Conservation (phyloP, 1,140 invertebrate species). For the Monomorium pharaonis region DNA sequence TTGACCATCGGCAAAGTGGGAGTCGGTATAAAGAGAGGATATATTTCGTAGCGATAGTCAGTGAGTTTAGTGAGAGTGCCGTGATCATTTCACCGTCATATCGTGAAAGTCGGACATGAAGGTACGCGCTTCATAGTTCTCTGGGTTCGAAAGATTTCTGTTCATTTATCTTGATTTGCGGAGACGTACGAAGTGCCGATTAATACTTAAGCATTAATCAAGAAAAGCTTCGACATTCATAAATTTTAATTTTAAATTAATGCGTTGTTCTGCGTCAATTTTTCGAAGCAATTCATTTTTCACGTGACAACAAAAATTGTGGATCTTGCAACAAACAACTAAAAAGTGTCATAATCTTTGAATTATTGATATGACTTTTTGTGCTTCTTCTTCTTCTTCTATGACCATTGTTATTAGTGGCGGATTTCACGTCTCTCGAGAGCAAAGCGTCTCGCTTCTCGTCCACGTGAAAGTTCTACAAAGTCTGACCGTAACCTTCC, state of each 20-base stretch:
- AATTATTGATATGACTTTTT: background rate
- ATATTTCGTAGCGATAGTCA: constrained; percentile 78
- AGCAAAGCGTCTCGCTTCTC: constrained; percentile 5
- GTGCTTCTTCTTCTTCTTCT: background rate
- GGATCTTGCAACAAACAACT: background rate
- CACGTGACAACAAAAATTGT: background rate
- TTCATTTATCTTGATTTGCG: background rate
- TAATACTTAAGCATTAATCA: background rate
- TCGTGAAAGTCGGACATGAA: constrained; percentile 81
- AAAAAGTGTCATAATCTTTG: background rate
- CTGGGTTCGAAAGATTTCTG: background rate
- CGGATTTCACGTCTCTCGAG: constrained; percentile 14
- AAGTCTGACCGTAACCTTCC: constrained; percentile 39
- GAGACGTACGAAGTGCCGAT: constrained; percentile 69
- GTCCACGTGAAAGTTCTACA: constrained; percentile 70
- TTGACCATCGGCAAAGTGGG: constrained; percentile 76
- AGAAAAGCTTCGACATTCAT: background rate
- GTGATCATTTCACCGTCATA: constrained; percentile 80
- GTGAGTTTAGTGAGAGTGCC: constrained; percentile 85
- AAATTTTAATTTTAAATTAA: background rate
- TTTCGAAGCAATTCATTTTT: background rate
- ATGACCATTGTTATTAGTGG: background rate
- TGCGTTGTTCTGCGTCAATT: background rate
- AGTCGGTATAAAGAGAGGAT: constrained; percentile 82
- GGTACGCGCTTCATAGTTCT: constrained; percentile 68